A percentile compares a stretch with the other conserved stretches of the same genome.
Evolutionary conservation across 2,113 vertebrate genomes (phyloP).

Genomic region (Physeter macrocephalus): DNA sequence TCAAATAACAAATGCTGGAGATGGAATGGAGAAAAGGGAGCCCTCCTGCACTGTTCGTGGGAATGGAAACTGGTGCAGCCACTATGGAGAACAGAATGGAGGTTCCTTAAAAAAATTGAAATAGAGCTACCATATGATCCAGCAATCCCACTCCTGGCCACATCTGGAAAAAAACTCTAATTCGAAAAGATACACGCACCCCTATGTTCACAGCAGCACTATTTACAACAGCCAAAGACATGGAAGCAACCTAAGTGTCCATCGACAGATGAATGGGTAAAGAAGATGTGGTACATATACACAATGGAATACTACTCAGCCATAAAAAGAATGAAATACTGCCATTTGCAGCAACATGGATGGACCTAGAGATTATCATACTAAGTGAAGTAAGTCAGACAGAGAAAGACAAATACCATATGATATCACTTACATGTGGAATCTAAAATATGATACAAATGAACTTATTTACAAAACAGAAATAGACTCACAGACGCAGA

Average conservation of each 20-base stretch:
- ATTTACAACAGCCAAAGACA: background rate
- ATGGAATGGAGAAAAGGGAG: background rate
- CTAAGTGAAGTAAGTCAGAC: background rate
- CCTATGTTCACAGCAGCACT: background rate
- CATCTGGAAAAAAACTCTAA: background rate
- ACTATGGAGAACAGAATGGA: background rate
- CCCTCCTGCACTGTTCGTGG: background rate
- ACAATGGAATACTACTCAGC: background rate
- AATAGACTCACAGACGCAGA: background rate
- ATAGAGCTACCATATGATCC: background rate
- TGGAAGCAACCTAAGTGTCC: background rate
- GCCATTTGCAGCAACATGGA: fast-evolving
- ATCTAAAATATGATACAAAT: background rate
- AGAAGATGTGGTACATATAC: no score
- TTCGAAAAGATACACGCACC: background rate
- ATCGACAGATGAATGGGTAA: background rate
- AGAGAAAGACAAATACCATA: background rate
- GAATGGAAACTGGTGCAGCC: background rate
- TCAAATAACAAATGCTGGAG: background rate
- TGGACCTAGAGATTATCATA: background rate
- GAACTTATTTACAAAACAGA: background rate
- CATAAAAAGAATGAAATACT: background rate
- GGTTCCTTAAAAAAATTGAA: background rate
- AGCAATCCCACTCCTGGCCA: background rate
- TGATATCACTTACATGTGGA: fast-evolving